Percentiles rank a stretch among this genome's conserved stretches.
phyloP scores from a whole-genome alignment of 2,888 invertebrate species.

The Nomada ferruginata region DNA sequence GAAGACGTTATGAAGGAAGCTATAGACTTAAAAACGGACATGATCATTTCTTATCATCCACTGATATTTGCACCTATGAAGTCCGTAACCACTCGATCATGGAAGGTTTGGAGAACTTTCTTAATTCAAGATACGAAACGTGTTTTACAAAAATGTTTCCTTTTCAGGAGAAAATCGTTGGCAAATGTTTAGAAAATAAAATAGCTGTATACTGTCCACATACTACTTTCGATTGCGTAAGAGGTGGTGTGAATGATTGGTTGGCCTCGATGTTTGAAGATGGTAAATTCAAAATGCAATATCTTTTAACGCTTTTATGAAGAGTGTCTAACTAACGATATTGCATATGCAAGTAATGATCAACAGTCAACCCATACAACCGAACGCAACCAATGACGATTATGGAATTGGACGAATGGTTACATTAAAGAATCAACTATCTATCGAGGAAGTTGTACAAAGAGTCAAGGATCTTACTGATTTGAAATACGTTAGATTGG shows the following conservation, averaged over 20 bases:
- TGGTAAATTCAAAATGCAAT: conserved; percentile 34
- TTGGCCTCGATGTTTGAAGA: conserved; percentile 89
- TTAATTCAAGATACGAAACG: background rate
- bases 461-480: conserved; percentile 89
- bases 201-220: conserved; percentile 97
- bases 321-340: conserved; percentile 15
- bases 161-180: conserved; percentile 90
- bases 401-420: conserved; percentile 87
- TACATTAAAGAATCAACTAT: conserved; percentile 84
- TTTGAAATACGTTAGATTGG: conserved; percentile 90
- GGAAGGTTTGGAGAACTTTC: conserved; percentile 86
- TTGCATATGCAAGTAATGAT: conserved; percentile 68
- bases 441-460: conserved; percentile 87
- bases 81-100: conserved; percentile 87
- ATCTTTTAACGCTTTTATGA: background rate
- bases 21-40: conserved; percentile 87
- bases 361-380: conserved; percentile 77
- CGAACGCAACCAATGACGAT: conserved; percentile 60
- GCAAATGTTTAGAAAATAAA: conserved; percentile 91
- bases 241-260: conserved; percentile 97
- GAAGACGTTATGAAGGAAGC: conserved; percentile 95
- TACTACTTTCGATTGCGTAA: conserved; percentile 93
- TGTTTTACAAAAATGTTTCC: background rate
- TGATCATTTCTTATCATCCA: conserved; percentile 98
- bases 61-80: conserved; percentile 95